phyloP scores from a whole-genome alignment of 2,113 vertebrate species.

The Chaetorhynchus papuensis region DNA sequence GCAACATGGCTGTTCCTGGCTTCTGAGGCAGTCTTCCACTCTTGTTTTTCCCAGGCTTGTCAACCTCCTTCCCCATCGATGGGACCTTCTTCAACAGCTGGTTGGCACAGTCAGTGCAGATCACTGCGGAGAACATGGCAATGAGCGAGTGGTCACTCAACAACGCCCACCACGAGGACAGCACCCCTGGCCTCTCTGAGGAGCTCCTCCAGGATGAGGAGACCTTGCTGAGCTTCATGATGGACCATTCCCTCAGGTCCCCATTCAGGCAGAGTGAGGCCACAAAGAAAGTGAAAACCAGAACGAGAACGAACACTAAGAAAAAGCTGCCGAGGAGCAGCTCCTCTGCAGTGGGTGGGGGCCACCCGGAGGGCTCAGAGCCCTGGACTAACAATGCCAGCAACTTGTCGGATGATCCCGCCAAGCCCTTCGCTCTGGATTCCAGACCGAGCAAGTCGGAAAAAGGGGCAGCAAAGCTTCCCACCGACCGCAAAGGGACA shows the following conservation, averaged over 20 bases:
- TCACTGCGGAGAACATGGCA: slow-evolving; percentile 89
- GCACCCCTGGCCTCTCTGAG: slow-evolving; percentile 85
- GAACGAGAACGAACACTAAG: slow-evolving; percentile 74
- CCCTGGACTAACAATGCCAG: slow-evolving; percentile 60
- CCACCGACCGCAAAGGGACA: slow-evolving; percentile 15
- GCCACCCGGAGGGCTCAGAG: slow-evolving; percentile 33
- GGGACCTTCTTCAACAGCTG: slow-evolving; percentile 95
- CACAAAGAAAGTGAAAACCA: slow-evolving; percentile 80
- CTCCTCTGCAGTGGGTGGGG: slow-evolving; percentile 12
- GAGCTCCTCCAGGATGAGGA: slow-evolving; percentile 93
- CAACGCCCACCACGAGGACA: slow-evolving; percentile 79
- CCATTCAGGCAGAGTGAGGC: slow-evolving; percentile 86
- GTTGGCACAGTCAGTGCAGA: slow-evolving; percentile 93
- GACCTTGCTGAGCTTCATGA: slow-evolving; percentile 92
- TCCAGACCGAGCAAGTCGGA: slow-evolving; percentile 52
- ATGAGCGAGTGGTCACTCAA: slow-evolving; percentile 92
- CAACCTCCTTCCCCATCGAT: slow-evolving; percentile 90
- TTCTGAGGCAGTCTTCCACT: neutral
- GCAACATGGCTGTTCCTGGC: neutral
- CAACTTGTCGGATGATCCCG: slow-evolving; percentile 41
- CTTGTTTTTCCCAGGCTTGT: slow-evolving; percentile 74
- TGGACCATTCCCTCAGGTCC: slow-evolving; percentile 89
- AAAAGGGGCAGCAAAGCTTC: slow-evolving; percentile 54
- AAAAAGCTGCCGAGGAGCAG: slow-evolving; percentile 66
- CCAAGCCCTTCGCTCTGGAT: slow-evolving; percentile 60